A percentile compares a stretch with the other conserved stretches of the same genome.
phyloP scores from a whole-genome alignment of 2,113 vertebrate species.

The Neotoma lepida region DNA sequence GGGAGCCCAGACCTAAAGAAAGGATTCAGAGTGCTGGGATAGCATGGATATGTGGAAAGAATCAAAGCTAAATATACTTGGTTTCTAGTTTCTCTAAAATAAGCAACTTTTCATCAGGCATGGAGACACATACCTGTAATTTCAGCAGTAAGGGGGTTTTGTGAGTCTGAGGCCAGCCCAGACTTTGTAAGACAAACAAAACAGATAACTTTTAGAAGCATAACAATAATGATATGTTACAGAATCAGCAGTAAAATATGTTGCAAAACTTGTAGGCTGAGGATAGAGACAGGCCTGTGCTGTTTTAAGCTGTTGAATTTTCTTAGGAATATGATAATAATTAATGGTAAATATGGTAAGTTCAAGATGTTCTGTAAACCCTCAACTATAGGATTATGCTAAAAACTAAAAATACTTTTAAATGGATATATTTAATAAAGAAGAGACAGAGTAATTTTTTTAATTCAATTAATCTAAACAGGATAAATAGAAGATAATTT shows the following conservation, averaged over 20 bases:
- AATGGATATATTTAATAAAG: slow-evolving; percentile 13
- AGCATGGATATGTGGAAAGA: neutral
- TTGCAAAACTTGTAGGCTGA: neutral
- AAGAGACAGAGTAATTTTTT: slow-evolving; percentile 11
- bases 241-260: neutral
- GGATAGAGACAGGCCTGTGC: neutral
- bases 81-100: slow-evolving; percentile 12
- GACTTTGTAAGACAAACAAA: neutral
- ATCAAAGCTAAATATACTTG: neutral
- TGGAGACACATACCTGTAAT: neutral
- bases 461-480: neutral
- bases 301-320: neutral
- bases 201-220: neutral
- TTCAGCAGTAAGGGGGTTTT: neutral
- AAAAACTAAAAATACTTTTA: neutral
- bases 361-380: neutral
- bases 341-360: neutral
- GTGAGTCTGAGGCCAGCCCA: neutral
- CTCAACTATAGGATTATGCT: neutral
- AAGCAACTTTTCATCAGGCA: neutral
- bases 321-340: neutral
- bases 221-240: neutral
- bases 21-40: neutral
- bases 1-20: neutral
- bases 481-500: slow-evolving; percentile 27